Percentiles rank a stretch among this genome's conserved stretches.
Evolutionary conservation across 2,797 vertebrate species (phyloP).

Genomic region (Rhinella marina): DNA sequence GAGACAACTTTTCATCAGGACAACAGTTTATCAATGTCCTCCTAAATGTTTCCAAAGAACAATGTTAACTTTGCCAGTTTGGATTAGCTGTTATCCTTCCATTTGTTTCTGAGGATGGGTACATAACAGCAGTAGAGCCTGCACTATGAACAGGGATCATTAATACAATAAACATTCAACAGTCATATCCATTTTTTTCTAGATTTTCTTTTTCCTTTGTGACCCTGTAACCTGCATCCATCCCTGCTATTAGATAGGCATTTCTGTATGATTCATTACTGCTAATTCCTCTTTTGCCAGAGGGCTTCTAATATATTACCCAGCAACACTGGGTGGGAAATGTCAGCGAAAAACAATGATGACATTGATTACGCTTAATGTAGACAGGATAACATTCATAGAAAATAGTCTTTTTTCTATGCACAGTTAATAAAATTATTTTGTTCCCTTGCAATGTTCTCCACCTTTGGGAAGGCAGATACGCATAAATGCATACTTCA

Average conservation of each 20-base stretch:
- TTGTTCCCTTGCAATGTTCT: background rate
- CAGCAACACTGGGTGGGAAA: conserved; percentile 56
- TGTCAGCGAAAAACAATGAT: conserved; percentile 52
- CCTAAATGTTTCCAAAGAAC: conserved; percentile 59
- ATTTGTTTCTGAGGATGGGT: conserved; percentile 24
- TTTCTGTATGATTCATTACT: conserved; percentile 6
- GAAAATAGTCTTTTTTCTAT: conserved; percentile 27
- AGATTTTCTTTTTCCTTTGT: background rate
- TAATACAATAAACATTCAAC: conserved; percentile 4
- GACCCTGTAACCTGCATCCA: background rate
- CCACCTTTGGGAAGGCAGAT: conserved; percentile 27
- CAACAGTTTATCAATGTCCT: no score
- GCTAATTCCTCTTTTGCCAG: conserved; percentile 34
- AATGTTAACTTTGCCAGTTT: conserved; percentile 55
- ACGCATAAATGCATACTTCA: conserved; percentile 15
- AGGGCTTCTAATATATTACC: conserved; percentile 35
- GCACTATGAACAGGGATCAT: background rate
- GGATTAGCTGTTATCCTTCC: conserved; percentile 61
- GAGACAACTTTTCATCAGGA: no score
- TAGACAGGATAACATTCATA: conserved; percentile 52
- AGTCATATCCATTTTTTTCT: background rate
- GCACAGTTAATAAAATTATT: conserved; percentile 10
- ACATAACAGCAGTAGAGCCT: background rate
- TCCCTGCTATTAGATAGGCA: conserved; percentile 15
- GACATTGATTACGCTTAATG: conserved; percentile 54